Evolutionary conservation across 2,797 vertebrate species (phyloP).

Genomic region (Lepilemur ruficaudatus): DNA sequence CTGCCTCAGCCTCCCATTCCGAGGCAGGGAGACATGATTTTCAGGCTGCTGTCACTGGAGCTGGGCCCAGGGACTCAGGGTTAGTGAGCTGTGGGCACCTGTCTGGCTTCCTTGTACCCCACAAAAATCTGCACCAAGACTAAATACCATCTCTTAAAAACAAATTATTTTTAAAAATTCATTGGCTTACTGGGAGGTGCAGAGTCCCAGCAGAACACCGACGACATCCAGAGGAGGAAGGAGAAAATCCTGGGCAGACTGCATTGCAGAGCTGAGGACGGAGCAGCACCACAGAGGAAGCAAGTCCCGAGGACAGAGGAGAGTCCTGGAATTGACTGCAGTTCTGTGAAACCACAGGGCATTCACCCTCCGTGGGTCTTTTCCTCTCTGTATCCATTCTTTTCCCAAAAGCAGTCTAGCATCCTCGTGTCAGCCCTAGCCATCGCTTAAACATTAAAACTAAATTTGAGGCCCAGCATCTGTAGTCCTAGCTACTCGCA

Average conservation of each 20-base stretch:
- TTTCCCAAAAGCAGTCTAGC: background rate
- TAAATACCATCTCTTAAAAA: conserved; percentile 2
- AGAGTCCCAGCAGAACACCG: conserved; percentile 19
- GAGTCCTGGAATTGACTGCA: background rate
- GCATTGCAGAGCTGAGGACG: background rate
- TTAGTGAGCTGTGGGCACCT: background rate
- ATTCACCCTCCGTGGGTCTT: background rate
- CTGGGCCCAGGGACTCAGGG: background rate
- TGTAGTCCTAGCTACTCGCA: no score
- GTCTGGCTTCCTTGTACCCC: background rate
- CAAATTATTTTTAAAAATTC: conserved; percentile 53
- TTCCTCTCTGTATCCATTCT: background rate
- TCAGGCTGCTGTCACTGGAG: background rate
- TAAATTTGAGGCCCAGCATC: background rate
- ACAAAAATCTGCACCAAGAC: background rate
- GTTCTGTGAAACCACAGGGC: background rate
- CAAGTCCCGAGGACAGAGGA: background rate
- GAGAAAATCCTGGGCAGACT: background rate
- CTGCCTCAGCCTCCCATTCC: background rate
- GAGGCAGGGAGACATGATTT: background rate
- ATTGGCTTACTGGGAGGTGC: background rate
- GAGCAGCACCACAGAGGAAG: background rate
- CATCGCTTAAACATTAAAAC: background rate
- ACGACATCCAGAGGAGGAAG: background rate
- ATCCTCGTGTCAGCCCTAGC: background rate